Percentiles rank a stretch among this genome's conserved stretches.
phyloP scores from a whole-genome alignment of 2,113 vertebrate genomes.

The Cryptotis parvus region DNA sequence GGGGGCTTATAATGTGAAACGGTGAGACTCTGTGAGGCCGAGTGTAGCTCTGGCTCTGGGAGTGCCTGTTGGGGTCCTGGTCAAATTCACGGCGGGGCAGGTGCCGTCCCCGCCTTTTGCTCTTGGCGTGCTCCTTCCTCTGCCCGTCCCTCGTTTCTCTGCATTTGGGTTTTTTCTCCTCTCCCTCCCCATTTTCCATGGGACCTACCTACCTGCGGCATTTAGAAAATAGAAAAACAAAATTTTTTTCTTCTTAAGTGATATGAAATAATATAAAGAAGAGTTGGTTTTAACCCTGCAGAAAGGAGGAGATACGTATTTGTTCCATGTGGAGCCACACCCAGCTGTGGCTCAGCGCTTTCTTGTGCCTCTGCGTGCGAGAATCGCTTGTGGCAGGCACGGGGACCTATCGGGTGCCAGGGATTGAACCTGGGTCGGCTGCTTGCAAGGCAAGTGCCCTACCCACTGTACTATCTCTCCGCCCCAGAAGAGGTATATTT shows the following conservation, averaged over 20 bases:
- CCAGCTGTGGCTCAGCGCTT: no score
- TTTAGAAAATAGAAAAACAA: not conserved
- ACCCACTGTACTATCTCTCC: no score
- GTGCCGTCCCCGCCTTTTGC: not conserved
- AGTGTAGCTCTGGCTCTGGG: not conserved
- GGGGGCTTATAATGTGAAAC: no score
- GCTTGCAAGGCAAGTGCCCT: no score
- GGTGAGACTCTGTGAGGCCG: no score
- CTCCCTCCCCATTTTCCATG: not conserved
- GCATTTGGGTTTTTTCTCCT: not conserved
- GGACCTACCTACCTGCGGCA: not conserved
- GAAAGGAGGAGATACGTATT: not conserved
- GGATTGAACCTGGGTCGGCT: no score
- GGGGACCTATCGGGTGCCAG: no score
- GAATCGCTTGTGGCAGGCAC: no score
- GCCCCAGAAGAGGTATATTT: no score
- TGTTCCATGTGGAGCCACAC: no score
- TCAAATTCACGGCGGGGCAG: no score
- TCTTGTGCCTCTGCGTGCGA: no score
- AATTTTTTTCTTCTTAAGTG: not conserved
- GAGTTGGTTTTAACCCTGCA: conserved; percentile 6
- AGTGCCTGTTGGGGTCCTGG: not conserved
- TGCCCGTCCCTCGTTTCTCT: not conserved
- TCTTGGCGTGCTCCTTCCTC: not conserved
- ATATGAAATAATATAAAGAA: conserved; percentile 14